Conservation (phyloP, 92 coral and sea anemone species). For the Parazoanthus darwini region DNA sequence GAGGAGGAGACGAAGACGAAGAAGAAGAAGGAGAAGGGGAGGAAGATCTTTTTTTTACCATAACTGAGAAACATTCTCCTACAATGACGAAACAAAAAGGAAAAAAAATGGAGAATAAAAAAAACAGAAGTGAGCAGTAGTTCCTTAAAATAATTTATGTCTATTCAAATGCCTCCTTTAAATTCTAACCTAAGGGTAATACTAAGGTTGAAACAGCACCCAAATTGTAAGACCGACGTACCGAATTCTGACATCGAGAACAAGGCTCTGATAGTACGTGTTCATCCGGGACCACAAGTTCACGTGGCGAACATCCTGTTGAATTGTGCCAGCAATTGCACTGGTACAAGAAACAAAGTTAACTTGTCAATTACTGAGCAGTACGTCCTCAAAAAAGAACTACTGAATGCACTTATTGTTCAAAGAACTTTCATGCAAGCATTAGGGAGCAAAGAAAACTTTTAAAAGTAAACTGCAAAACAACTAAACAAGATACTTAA, state of each 20-base stretch:
- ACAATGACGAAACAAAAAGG: too few species aligned
- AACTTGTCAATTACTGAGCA: neutral
- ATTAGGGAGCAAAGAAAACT: too few species aligned
- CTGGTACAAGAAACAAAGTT: slow-evolving; percentile 35
- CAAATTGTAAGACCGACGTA: neutral
- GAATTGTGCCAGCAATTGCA: slow-evolving; percentile 79
- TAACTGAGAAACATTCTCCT: too few species aligned
- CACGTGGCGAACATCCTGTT: slow-evolving; percentile 35
- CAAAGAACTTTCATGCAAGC: too few species aligned
- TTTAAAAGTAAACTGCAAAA: too few species aligned
- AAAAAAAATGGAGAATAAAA: neutral
- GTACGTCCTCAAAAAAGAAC: too few species aligned
- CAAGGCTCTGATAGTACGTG: slow-evolving; percentile 55
- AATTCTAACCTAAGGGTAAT: too few species aligned
- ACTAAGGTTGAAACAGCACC: neutral
- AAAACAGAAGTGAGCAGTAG: neutral
- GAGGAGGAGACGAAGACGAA: neutral
- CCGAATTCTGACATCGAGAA: slow-evolving; percentile 74
- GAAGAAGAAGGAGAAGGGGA: neutral
- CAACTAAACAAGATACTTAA: too few species aligned
- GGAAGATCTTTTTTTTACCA: neutral
- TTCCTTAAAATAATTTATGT: neutral
- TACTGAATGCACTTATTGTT: too few species aligned
- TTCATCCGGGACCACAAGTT: slow-evolving; percentile 53
- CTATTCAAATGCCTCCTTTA: neutral